Evolutionary conservation across 2,888 invertebrate species (phyloP).

Genomic region (Lasioglossum morio): DNA sequence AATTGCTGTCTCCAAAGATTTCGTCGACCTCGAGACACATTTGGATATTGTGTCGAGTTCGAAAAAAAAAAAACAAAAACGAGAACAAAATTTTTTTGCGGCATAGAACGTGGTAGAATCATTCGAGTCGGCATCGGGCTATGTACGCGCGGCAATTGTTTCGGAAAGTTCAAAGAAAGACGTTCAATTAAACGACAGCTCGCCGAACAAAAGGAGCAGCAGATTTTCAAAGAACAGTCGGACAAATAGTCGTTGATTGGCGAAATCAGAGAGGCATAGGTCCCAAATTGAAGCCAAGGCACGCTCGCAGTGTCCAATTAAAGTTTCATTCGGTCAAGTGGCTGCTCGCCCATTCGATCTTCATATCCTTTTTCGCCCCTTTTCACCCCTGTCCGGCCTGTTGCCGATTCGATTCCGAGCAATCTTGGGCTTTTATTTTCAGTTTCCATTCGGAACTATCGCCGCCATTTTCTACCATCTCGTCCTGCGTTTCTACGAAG

Average conservation of each 20-base stretch:
- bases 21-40: neutral
- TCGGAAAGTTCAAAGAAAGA: slow-evolving; percentile 10
- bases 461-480: neutral
- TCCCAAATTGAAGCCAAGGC: slow-evolving; percentile 46
- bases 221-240: slow-evolving; percentile 33
- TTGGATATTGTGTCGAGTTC: neutral
- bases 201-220: slow-evolving; percentile 11
- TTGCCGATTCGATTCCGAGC: slow-evolving; percentile 3
- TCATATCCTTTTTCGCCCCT: slow-evolving; percentile 8
- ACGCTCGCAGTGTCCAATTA: slow-evolving; percentile 41
- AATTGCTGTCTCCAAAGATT: neutral
- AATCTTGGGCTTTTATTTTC: slow-evolving; percentile 23
- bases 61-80: neutral
- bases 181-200: slow-evolving; percentile 1
- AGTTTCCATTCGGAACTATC: neutral
- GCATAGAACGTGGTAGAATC: neutral
- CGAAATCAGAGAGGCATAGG: slow-evolving; percentile 42
- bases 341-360: slow-evolving; percentile 34
- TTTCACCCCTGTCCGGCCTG: neutral
- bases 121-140: neutral
- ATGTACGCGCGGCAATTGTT: neutral
- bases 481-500: neutral
- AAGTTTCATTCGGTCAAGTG: slow-evolving; percentile 47
- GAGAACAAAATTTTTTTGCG: too few relatives aligned
- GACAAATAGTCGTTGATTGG: slow-evolving; percentile 45